Percentiles rank a stretch among this genome's conserved stretches.
phyloP scores from a whole-genome alignment of 2,113 vertebrate species.

The Danionella cerebrum region DNA sequence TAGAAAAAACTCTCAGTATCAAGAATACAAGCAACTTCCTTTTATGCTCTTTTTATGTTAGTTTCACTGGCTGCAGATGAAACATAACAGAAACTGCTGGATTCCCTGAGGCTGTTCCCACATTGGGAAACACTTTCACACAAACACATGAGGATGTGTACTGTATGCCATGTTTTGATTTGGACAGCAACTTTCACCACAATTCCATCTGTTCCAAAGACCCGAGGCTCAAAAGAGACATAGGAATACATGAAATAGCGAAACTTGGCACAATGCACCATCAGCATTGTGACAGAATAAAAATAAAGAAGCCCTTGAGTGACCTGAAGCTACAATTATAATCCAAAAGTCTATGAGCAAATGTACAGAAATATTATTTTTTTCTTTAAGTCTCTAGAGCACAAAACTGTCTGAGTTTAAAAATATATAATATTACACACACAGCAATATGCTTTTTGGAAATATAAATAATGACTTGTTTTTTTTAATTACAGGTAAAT shows the following conservation, averaged over 20 bases:
- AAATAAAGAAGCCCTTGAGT: neutral
- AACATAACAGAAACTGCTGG: slow-evolving; percentile 3
- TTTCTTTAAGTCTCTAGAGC: no score
- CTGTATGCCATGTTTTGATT: neutral
- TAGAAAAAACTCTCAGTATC: neutral
- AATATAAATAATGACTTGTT: no score
- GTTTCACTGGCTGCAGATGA: neutral
- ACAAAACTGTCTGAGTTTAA: no score
- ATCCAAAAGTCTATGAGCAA: no score
- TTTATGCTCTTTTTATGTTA: neutral
- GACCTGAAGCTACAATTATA: neutral
- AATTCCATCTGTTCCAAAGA: slow-evolving; percentile 1
- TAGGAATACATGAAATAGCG: neutral
- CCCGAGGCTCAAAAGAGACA: neutral
- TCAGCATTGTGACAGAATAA: neutral
- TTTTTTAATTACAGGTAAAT: no score
- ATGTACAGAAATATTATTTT: no score
- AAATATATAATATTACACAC: no score
- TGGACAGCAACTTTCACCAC: neutral
- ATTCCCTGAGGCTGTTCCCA: slow-evolving; percentile 7
- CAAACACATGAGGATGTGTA: neutral
- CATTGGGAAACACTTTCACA: neutral
- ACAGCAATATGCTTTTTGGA: no score
- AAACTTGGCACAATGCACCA: neutral
- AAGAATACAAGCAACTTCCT: neutral